These are phyloP conservation scores for Pseudococcus longispinus DNA, from an alignment of 2,888 invertebrate genomes.

Conservation along the genomic window DNA sequence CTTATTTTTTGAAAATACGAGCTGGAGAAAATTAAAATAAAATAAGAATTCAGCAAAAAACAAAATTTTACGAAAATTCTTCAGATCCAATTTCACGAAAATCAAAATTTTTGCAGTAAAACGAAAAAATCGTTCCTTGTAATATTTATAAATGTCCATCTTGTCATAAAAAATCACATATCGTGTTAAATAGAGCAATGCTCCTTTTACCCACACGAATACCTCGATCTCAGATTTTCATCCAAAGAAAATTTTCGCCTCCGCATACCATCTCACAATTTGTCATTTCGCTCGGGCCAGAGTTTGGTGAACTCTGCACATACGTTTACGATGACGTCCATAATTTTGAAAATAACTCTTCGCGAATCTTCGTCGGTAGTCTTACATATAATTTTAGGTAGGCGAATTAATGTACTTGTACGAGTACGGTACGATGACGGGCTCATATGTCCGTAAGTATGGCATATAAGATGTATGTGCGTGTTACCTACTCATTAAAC, in stretches of 20 bases:
- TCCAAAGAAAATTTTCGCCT: not conserved
- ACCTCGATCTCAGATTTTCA: no score
- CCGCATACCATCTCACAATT: not conserved
- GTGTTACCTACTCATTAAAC: not conserved
- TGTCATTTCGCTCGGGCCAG: not conserved
- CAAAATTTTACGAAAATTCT: no score
- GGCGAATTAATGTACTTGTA: not conserved
- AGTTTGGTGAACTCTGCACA: not conserved
- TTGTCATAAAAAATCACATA: no score
- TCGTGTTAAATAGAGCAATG: no score
- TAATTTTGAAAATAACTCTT: not conserved
- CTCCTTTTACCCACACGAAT: no score
- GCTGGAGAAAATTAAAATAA: no score
- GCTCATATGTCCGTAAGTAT: not conserved
- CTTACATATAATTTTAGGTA: not conserved
- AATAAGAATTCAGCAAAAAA: no score
- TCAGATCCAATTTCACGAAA: no score
- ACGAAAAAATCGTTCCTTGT: no score
- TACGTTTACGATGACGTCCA: not conserved
- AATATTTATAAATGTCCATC: no score
- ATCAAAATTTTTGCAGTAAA: no score
- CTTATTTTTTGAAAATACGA: no score
- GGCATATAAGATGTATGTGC: not conserved
- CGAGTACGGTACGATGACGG: not conserved
- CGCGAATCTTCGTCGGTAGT: not conserved